A percentile compares a stretch with the other conserved stretches of the same genome.
Evolutionary conservation across 2,113 vertebrate genomes (phyloP).

Genomic region (Oreotragus oreotragus): DNA sequence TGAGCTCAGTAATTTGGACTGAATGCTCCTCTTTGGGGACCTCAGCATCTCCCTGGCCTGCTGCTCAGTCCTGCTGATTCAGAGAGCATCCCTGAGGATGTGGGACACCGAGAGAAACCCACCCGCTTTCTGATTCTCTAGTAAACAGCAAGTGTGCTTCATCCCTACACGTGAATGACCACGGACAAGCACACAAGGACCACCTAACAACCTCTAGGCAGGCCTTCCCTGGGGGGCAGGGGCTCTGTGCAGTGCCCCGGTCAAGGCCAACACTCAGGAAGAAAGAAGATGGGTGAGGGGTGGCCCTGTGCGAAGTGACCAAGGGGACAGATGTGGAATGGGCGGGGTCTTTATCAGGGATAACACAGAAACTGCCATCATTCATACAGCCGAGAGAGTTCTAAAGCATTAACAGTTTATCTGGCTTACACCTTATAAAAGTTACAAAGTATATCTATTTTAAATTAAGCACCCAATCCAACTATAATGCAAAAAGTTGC

Average conservation of each 20-base stretch:
- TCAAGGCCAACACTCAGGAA: not conserved
- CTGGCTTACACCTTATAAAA: slow-evolving; percentile 72
- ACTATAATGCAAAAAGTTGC: slow-evolving; percentile 73
- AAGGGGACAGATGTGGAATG: not conserved
- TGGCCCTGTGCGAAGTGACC: fast-evolving
- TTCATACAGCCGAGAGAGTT: slow-evolving; percentile 75
- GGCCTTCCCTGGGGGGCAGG: not conserved
- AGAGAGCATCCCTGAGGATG: too few species aligned
- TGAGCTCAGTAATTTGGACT: not conserved
- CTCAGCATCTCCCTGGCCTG: not conserved
- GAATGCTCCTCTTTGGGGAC: fast-evolving
- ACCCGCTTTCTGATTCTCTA: not conserved
- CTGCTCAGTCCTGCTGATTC: not conserved
- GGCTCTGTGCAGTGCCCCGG: not conserved
- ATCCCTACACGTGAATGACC: not conserved
- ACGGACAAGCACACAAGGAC: not conserved
- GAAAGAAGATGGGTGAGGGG: not conserved
- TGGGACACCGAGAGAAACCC: not conserved
- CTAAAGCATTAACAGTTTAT: slow-evolving; percentile 78
- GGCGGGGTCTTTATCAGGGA: slow-evolving; percentile 64
- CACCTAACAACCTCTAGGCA: not conserved
- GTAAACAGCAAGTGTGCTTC: not conserved
- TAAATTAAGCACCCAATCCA: slow-evolving; percentile 71
- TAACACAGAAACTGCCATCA: slow-evolving; percentile 79
- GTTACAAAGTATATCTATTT: slow-evolving; percentile 66